These are phyloP conservation scores for Torymus texanus DNA, from an alignment of 2,888 invertebrate genomes.

Conservation along the genomic window DNA sequence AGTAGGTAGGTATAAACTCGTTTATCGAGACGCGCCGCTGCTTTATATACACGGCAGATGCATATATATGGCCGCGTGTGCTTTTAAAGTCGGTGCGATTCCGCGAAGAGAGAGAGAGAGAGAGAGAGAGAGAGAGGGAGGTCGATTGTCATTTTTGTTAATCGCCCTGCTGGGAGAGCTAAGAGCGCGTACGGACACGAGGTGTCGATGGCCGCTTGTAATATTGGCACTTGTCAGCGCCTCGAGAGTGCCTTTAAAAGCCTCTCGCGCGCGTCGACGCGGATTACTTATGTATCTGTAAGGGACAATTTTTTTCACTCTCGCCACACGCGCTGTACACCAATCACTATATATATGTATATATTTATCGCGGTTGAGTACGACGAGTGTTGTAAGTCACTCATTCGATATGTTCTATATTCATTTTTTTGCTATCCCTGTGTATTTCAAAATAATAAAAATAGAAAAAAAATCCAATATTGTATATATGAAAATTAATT, in stretches of 20 bases:
- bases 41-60: conserved; percentile 26
- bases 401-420: too few relatives aligned
- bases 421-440: too few relatives aligned
- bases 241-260: conserved; percentile 47
- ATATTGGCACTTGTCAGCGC: conserved; percentile 34
- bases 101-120: conserved; percentile 14
- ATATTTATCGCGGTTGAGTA: too few relatives aligned
- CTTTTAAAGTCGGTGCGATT: conserved; percentile 44
- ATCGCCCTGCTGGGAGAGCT: not conserved
- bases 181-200: not conserved
- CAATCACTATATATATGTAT: not conserved
- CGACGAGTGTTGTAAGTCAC: too few relatives aligned
- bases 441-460: too few relatives aligned
- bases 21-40: conserved; percentile 40
- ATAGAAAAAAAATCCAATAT: too few relatives aligned
- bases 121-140: not conserved
- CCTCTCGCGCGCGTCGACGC: conserved; percentile 3
- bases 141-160: conserved; percentile 38
- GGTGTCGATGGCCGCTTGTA: conserved; percentile 27
- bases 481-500: too few relatives aligned
- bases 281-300: conserved; percentile 14
- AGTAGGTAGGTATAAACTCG: conserved; percentile 30
- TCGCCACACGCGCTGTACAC: not conserved
- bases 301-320: not conserved
- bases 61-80: not conserved